Evolutionary conservation across 2,113 vertebrate genomes (phyloP).

Genomic region (Procavia capensis): DNA sequence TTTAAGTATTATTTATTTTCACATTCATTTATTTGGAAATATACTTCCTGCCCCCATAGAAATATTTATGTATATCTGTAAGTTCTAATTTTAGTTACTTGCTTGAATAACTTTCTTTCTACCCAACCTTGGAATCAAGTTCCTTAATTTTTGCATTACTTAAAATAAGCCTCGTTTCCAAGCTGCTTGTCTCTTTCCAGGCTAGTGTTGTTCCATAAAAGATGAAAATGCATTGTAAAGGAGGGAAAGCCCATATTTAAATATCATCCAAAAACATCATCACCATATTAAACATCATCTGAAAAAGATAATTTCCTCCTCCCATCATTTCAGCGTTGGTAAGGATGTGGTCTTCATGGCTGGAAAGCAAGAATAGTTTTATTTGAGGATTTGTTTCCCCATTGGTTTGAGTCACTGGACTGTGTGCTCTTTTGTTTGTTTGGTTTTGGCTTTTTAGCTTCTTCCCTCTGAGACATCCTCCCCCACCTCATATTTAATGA

Average conservation of each 20-base stretch:
- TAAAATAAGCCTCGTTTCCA: neutral
- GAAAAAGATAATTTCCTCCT: neutral
- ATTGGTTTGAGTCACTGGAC: neutral
- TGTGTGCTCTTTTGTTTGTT: neutral
- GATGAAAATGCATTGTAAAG: neutral
- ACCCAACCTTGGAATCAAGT: neutral
- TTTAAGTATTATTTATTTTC: conserved; percentile 41
- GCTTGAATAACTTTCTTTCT: neutral
- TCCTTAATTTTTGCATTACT: conserved; percentile 22
- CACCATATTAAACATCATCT: neutral
- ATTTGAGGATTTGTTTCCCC: neutral
- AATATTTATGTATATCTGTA: neutral
- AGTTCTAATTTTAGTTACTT: conserved; percentile 10
- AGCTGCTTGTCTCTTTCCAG: neutral
- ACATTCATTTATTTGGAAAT: conserved; percentile 45
- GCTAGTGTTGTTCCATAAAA: neutral
- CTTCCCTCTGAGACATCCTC: neutral
- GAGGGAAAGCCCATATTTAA: neutral
- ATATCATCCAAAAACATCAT: too few relatives aligned
- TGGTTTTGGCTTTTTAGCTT: neutral
- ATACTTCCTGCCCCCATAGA: neutral
- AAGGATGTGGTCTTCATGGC: neutral
- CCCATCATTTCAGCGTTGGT: neutral
- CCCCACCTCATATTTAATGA: neutral
- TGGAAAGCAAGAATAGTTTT: neutral